Conservation (phyloP, 2,797 vertebrate genomes). For the Morus bassanus region DNA sequence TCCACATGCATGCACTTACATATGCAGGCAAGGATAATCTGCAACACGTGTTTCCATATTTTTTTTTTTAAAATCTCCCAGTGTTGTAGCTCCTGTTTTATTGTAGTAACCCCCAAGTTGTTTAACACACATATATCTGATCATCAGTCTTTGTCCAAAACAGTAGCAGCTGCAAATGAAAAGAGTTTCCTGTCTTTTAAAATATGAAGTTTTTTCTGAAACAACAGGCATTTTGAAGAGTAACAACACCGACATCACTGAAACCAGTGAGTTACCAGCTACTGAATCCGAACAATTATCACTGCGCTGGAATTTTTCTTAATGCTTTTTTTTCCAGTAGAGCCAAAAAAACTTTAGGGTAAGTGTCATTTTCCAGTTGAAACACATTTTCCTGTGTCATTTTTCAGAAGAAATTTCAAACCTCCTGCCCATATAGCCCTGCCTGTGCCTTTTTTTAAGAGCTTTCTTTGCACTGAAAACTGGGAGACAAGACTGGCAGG, state of each 20-base stretch:
- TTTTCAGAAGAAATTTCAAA: not conserved
- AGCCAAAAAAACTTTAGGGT: not conserved
- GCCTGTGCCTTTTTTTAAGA: not conserved
- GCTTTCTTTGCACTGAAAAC: not conserved
- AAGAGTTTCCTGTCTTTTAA: not conserved
- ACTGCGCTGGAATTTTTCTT: not conserved
- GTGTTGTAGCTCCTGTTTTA: not conserved
- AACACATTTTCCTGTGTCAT: not conserved
- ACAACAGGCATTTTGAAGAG: not conserved
- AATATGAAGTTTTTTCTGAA: not conserved
- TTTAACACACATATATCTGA: not conserved
- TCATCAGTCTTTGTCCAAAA: not conserved
- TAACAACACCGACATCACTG: not conserved
- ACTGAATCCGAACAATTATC: not conserved
- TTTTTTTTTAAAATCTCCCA: not conserved
- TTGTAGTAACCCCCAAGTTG: not conserved
- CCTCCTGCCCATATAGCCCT: not conserved
- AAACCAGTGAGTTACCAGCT: not conserved
- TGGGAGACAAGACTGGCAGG: not conserved
- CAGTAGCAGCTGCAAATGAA: not conserved
- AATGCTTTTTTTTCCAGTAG: not conserved
- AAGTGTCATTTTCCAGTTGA: not conserved
- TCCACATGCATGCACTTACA: not conserved
- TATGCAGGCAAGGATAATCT: not conserved
- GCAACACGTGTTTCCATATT: not conserved